Evolutionary conservation across 2,888 invertebrate species (phyloP).

Genomic region (Agrilus mali): DNA sequence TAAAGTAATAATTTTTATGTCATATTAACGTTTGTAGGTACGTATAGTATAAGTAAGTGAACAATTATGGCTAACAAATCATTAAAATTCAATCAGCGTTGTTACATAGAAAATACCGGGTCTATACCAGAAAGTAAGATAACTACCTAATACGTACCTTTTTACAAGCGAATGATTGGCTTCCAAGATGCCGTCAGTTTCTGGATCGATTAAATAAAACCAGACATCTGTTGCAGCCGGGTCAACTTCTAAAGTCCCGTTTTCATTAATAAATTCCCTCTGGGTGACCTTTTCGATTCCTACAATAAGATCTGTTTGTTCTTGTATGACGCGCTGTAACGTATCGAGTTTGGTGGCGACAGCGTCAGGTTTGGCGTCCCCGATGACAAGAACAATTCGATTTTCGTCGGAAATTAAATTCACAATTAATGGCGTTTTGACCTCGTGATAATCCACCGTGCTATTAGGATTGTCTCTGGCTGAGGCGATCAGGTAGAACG

Average conservation of each 20-base stretch:
- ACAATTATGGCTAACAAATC: too few species aligned
- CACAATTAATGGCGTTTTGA: slow-evolving; percentile 52
- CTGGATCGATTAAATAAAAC: slow-evolving; percentile 76
- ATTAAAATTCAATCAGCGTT: too few species aligned
- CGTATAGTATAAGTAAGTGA: too few species aligned
- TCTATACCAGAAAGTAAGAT: too few species aligned
- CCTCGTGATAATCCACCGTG: slow-evolving; percentile 47
- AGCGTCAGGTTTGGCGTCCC: slow-evolving; percentile 59
- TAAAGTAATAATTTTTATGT: too few species aligned
- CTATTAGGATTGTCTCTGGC: slow-evolving; percentile 63
- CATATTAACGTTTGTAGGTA: too few species aligned
- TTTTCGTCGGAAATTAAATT: slow-evolving; percentile 69
- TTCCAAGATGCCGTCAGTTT: slow-evolving; percentile 56
- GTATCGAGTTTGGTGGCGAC: slow-evolving; percentile 43
- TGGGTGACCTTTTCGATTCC: slow-evolving; percentile 77
- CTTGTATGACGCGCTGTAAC: slow-evolving; percentile 52
- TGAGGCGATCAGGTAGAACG: slow-evolving; percentile 61
- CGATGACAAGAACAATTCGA: slow-evolving; percentile 64
- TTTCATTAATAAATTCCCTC: slow-evolving; percentile 57
- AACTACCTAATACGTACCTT: too few species aligned
- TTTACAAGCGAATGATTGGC: slow-evolving; percentile 60
- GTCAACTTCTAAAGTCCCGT: slow-evolving; percentile 61
- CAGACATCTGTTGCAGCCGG: slow-evolving; percentile 71
- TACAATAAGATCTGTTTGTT: slow-evolving; percentile 60
- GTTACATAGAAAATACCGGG: too few species aligned